These are phyloP conservation scores for Yponomeuta malinellus DNA, from an alignment of 2,888 invertebrate genomes.

Conservation along the genomic window DNA sequence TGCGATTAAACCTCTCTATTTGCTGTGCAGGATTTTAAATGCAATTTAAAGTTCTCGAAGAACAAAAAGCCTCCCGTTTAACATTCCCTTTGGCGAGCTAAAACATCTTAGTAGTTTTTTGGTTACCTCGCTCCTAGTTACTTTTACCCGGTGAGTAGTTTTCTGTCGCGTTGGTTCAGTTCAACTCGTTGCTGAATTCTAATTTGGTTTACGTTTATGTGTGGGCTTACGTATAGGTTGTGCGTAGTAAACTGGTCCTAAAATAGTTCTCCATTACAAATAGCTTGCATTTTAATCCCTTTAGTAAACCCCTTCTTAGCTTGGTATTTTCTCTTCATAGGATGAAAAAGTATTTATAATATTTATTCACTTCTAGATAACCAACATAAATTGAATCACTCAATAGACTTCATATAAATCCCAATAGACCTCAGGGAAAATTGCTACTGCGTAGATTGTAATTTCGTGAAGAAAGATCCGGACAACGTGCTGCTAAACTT, in stretches of 20 bases:
- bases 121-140: constrained; percentile 50
- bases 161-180: constrained; percentile 27
- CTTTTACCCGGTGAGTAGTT: constrained; percentile 43
- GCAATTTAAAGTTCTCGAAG: constrained; percentile 64
- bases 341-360: background rate
- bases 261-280: background rate
- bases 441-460: background rate
- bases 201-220: constrained; percentile 5
- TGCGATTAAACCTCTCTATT: constrained; percentile 25
- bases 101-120: constrained; percentile 53
- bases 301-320: background rate
- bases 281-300: background rate
- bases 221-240: background rate
- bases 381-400: background rate
- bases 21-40: constrained; percentile 66
- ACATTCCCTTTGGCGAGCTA: constrained; percentile 63
- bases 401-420: background rate
- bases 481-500: background rate
- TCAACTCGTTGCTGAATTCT: constrained; percentile 24
- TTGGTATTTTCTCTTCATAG: background rate
- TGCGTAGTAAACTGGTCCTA: background rate
- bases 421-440: background rate
- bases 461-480: background rate
- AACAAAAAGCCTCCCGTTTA: constrained; percentile 53
- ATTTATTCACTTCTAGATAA: background rate